A percentile compares a stretch with the other conserved stretches of the same genome.
Conservation (phyloP, 2,797 vertebrate species). For the Macroramphosus scolopax region DNA sequence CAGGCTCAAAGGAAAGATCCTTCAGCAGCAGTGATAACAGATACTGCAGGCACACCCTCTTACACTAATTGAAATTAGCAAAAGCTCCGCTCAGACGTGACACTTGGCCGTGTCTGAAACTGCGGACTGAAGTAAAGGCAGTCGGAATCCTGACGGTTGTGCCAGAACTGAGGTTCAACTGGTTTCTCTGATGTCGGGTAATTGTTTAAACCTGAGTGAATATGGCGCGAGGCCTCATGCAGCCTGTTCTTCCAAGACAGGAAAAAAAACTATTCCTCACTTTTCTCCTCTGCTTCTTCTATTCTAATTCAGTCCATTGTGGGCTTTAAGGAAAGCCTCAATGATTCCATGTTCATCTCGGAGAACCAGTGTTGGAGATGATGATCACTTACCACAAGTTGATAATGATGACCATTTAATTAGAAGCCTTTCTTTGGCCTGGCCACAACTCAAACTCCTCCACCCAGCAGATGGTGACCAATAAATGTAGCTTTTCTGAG, state of each 20-base stretch:
- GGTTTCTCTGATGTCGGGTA: constrained; percentile 75
- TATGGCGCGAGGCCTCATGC: constrained; percentile 69
- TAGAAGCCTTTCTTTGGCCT: constrained; percentile 84
- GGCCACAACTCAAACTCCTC: constrained; percentile 79
- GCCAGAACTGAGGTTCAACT: constrained; percentile 67
- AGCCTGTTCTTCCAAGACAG: constrained; percentile 63
- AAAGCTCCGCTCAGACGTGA: constrained; percentile 72
- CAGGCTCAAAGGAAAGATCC: constrained; percentile 71
- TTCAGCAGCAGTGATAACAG: constrained; percentile 68
- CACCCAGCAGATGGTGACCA: constrained; percentile 84
- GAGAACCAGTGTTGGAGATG: constrained; percentile 72
- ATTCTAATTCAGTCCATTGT: constrained; percentile 77
- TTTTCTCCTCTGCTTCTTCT: constrained; percentile 67
- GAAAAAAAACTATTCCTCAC: constrained; percentile 56
- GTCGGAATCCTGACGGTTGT: constrained; percentile 53
- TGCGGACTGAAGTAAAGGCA: constrained; percentile 52
- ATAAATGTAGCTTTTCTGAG: constrained; percentile 81
- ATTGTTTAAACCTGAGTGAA: constrained; percentile 83
- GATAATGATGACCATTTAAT: constrained; percentile 89
- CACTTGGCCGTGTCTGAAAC: constrained; percentile 67
- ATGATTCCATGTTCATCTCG: constrained; percentile 76
- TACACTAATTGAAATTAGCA: constrained; percentile 78
- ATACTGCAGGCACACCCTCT: constrained; percentile 74
- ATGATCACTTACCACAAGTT: constrained; percentile 80
- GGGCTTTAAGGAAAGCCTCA: constrained; percentile 73